Percentiles rank a stretch among this genome's conserved stretches.
Conservation (phyloP, 2,888 invertebrate species). For the Spodoptera exigua region DNA sequence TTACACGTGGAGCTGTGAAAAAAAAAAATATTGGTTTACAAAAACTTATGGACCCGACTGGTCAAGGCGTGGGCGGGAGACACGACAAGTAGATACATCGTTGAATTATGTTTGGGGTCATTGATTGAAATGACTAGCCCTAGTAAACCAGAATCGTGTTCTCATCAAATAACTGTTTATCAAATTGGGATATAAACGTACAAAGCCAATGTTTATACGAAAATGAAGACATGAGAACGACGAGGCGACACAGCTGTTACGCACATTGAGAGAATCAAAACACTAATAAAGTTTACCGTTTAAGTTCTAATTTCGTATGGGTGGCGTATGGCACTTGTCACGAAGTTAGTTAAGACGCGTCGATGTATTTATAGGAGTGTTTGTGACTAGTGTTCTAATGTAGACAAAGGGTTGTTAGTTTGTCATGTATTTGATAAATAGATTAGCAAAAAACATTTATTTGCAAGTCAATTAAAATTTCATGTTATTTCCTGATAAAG, state of each 20-base stretch:
- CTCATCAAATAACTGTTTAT: slow-evolving; percentile 69
- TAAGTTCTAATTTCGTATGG: slow-evolving; percentile 82
- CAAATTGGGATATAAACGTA: slow-evolving; percentile 54
- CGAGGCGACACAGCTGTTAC: slow-evolving; percentile 74
- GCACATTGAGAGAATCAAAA: slow-evolving; percentile 78
- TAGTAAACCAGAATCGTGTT: slow-evolving; percentile 57
- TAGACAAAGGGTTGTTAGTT: slow-evolving; percentile 54
- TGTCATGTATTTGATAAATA: slow-evolving; percentile 28
- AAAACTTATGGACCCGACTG: slow-evolving; percentile 70
- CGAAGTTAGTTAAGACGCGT: slow-evolving; percentile 63
- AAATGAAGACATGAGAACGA: slow-evolving; percentile 69
- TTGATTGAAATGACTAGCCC: slow-evolving; percentile 77
- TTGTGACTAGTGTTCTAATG: slow-evolving; percentile 64
- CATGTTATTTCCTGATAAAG: slow-evolving; percentile 14
- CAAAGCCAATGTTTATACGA: slow-evolving; percentile 58
- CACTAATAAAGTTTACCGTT: slow-evolving; percentile 80
- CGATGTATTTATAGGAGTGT: slow-evolving; percentile 76
- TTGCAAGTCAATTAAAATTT: slow-evolving; percentile 24
- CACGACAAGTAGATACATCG: slow-evolving; percentile 69
- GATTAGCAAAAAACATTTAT: slow-evolving; percentile 15
- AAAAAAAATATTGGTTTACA: slow-evolving; percentile 72
- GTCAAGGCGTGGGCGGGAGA: slow-evolving; percentile 79
- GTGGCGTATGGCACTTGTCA: slow-evolving; percentile 81
- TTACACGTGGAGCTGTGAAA: slow-evolving; percentile 64
- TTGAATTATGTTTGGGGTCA: slow-evolving; percentile 84